Evolutionary conservation across 2,888 invertebrate genomes (phyloP).

Genomic region (Apamea anceps): DNA sequence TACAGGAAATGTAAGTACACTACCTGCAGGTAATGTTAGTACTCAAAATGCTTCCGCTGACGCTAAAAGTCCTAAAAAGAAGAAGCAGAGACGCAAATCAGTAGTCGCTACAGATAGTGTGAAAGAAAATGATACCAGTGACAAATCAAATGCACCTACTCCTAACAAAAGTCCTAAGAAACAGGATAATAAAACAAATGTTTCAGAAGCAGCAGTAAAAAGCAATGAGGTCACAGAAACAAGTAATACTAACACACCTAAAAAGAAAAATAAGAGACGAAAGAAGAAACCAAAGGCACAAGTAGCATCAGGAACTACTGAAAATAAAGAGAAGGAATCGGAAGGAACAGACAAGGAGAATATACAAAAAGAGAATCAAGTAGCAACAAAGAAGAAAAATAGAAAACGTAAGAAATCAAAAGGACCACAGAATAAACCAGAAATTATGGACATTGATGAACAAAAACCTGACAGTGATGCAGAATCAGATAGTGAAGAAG

Average conservation of each 20-base stretch:
- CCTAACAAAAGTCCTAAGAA: conserved; percentile 38
- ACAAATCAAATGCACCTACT: conserved; percentile 7
- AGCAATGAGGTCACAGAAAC: conserved; percentile 7
- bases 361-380: conserved; percentile 33
- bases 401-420: conserved; percentile 54
- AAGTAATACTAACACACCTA: conserved; percentile 49
- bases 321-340: conserved; percentile 24
- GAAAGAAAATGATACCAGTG: conserved; percentile 40
- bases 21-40: conserved; percentile 19
- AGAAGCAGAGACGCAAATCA: conserved; percentile 61
- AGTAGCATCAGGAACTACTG: conserved; percentile 14
- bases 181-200: conserved; percentile 51
- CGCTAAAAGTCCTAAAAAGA: conserved; percentile 64
- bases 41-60: conserved; percentile 9
- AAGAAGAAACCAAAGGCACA: conserved; percentile 54
- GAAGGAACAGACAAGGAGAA: conserved; percentile 39
- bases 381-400: conserved; percentile 61
- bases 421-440: conserved; percentile 36
- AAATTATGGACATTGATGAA: conserved; percentile 33
- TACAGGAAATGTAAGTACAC: conserved; percentile 25
- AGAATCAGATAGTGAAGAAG: conserved; percentile 21
- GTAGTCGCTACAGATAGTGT: conserved; percentile 25
- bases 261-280: conserved; percentile 68
- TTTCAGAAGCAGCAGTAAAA: conserved; percentile 28
- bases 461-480: conserved; percentile 8